phyloP scores from a whole-genome alignment of 2,888 invertebrate species.

The Perizoma affinitatum region DNA sequence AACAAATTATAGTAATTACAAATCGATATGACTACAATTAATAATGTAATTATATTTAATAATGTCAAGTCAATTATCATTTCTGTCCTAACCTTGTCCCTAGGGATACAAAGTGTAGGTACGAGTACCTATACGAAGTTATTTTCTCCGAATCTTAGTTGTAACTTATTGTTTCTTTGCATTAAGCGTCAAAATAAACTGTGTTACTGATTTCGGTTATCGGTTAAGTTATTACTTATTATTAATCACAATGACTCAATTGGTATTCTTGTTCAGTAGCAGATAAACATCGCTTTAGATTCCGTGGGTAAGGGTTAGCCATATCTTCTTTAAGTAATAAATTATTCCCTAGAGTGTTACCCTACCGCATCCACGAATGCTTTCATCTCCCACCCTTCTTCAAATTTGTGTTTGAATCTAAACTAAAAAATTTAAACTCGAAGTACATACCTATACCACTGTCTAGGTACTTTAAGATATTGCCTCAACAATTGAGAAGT shows the following conservation, averaged over 20 bases:
- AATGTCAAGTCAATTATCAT: too few species aligned
- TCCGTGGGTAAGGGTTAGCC: conserved; percentile 21
- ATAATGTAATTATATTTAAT: too few species aligned
- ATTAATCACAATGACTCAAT: conserved; percentile 31
- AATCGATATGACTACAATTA: too few species aligned
- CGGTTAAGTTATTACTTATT: neutral
- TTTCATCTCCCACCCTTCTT: conserved; percentile 26
- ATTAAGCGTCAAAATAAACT: neutral
- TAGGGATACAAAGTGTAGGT: too few species aligned
- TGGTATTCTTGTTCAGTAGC: conserved; percentile 39
- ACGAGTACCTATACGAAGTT: too few species aligned
- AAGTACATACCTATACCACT: conserved; percentile 7
- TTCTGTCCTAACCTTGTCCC: too few species aligned
- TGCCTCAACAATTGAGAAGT: too few species aligned
- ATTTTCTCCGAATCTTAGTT: too few species aligned
- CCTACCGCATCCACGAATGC: conserved; percentile 20
- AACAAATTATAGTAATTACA: too few species aligned
- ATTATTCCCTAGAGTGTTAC: conserved; percentile 30
- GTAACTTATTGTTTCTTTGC: too few species aligned
- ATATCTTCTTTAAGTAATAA: conserved; percentile 33
- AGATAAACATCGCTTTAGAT: conserved; percentile 13
- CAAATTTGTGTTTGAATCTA: conserved; percentile 20
- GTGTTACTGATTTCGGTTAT: too few species aligned
- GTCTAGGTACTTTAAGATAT: too few species aligned
- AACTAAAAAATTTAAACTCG: conserved; percentile 24